These are phyloP conservation scores for Prunella strophiata DNA, from an alignment of 2,797 vertebrate species.

Conservation along the genomic window DNA sequence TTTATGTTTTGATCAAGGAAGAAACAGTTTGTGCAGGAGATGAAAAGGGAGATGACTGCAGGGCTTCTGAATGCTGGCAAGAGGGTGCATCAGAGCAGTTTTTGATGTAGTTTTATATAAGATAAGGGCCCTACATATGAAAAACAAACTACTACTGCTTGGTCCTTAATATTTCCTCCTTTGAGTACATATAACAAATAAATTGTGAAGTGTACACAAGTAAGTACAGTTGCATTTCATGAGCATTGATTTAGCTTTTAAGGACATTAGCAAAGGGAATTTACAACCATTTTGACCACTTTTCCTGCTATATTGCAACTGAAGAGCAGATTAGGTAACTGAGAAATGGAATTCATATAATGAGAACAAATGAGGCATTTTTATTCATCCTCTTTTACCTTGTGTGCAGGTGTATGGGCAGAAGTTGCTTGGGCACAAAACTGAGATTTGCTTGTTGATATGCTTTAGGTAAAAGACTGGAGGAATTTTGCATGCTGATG, in stretches of 20 bases:
- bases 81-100: slow-evolving; percentile 3
- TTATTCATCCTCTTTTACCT: background rate
- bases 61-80: slow-evolving; percentile 31
- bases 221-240: background rate
- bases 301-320: background rate
- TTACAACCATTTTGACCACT: background rate
- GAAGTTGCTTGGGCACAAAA: slow-evolving; percentile 1
- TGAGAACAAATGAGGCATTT: background rate
- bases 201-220: background rate
- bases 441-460: background rate
- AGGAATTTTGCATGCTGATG: background rate
- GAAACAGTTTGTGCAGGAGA: slow-evolving; percentile 62
- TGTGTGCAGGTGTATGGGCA: background rate
- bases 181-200: background rate
- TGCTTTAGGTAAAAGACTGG: background rate
- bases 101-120: slow-evolving; percentile 62
- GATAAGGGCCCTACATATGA: background rate
- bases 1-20: slow-evolving; percentile 43
- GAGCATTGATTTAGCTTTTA: background rate
- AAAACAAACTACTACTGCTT: slow-evolving; percentile 39
- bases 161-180: background rate
- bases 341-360: background rate
- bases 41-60: slow-evolving; percentile 43
- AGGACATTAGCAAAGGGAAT: background rate
- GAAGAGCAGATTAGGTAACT: background rate